Evolutionary conservation across 2,113 vertebrate genomes (phyloP).

Genomic region (Nothocercus julius): DNA sequence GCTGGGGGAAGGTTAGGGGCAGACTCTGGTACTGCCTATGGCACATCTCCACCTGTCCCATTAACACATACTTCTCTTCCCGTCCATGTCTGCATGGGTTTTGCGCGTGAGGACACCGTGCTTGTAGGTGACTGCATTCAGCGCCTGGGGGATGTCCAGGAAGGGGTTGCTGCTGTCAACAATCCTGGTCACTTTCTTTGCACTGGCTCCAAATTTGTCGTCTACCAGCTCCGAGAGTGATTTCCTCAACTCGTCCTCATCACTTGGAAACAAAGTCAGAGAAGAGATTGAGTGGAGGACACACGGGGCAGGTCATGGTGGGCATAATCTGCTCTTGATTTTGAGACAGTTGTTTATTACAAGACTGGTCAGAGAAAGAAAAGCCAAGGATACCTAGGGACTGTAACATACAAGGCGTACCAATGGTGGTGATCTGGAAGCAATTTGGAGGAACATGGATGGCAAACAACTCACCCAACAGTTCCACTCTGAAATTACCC

Average conservation of each 20-base stretch:
- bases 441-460: background rate
- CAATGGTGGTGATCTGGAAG: background rate
- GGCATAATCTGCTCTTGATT: background rate
- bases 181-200: slow-evolving; percentile 92
- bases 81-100: slow-evolving; percentile 96
- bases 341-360: background rate
- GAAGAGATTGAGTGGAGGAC: background rate
- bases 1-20: background rate
- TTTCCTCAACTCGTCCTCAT: slow-evolving; percentile 96
- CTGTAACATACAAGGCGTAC: background rate
- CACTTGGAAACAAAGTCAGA: slow-evolving; percentile 79
- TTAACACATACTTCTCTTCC: slow-evolving; percentile 90
- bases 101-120: slow-evolving; percentile 93
- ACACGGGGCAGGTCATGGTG: rapidly evolving
- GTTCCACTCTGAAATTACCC: background rate
- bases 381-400: background rate
- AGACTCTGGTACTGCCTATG: background rate
- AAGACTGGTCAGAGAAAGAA: background rate
- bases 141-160: slow-evolving; percentile 90
- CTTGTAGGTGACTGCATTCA: slow-evolving; percentile 94
- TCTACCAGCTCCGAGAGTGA: slow-evolving; percentile 97
- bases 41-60: background rate
- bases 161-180: slow-evolving; percentile 95
- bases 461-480: background rate
- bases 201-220: slow-evolving; percentile 90